phyloP scores from a whole-genome alignment of 92 coral and sea anemone species.

The Epizoanthus ramosus region DNA sequence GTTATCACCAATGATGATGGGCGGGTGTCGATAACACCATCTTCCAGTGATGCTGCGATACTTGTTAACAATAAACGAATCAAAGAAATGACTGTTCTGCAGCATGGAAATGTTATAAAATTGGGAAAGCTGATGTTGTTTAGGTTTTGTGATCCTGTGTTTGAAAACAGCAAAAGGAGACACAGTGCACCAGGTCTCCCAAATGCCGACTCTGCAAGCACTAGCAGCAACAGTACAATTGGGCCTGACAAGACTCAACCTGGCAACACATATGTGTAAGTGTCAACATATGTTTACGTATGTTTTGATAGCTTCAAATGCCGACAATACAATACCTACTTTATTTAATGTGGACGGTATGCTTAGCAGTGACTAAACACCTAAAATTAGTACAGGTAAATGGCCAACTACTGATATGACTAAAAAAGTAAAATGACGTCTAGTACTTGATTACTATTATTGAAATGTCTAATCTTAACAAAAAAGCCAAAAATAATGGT shows the following conservation, averaged over 20 bases:
- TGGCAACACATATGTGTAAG: slow-evolving; percentile 38
- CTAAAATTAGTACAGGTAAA: too few relatives aligned
- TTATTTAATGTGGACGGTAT: too few relatives aligned
- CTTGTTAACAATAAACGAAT: slow-evolving; percentile 74
- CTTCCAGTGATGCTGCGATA: slow-evolving; percentile 85
- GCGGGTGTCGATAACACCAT: slow-evolving; percentile 71
- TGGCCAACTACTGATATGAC: too few relatives aligned
- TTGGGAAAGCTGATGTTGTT: slow-evolving; percentile 71
- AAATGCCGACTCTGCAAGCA: slow-evolving; percentile 63
- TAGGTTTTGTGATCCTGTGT: slow-evolving; percentile 83
- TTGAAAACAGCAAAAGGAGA: slow-evolving; percentile 56
- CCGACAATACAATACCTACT: too few relatives aligned
- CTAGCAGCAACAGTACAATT: slow-evolving; percentile 58
- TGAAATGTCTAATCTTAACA: too few relatives aligned
- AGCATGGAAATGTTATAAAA: slow-evolving; percentile 73
- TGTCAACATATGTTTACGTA: background rate
- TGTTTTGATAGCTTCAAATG: too few relatives aligned
- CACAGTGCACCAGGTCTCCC: slow-evolving; percentile 67
- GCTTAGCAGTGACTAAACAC: too few relatives aligned
- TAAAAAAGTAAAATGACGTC: too few relatives aligned
- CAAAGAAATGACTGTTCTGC: slow-evolving; percentile 77
- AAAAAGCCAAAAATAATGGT: too few relatives aligned
- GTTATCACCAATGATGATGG: slow-evolving; percentile 88
- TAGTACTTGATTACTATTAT: too few relatives aligned
- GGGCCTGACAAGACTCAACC: slow-evolving; percentile 50